Evolutionary conservation across 2,113 vertebrate genomes (phyloP), one percentile per base, ranked within the genome.

Genomic region (Solea senegalensis): DNA sequence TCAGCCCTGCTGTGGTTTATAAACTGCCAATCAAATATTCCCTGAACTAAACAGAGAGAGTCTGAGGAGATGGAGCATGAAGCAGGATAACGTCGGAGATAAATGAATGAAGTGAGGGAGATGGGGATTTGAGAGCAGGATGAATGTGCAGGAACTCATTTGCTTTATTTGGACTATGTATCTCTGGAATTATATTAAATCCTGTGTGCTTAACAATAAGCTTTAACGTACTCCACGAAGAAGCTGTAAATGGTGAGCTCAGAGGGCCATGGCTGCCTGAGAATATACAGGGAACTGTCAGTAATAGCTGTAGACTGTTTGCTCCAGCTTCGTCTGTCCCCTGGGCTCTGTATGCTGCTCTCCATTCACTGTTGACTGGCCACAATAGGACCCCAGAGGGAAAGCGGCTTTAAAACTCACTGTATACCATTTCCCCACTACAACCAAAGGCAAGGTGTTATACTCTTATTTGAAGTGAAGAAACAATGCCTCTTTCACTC

Each of bases 11-110:
- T 69, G 75, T 5, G 40, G 68, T 27, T 75, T 84, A 76, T 21
- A 80, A 59, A 58, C 76, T 71, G 85, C 65, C 87, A 85, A 84
- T 88, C 78, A 83, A 76, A 78, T 57, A 72, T 58, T 69, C 28
- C 61, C 78, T 52, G 67, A 71, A 80, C 69, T 60, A 65, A 75
- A 86, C 46, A 64, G 46, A 72, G 14, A 65, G 16, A 46, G 72
- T 62, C 75, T 59, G 55, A 60, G 73, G 55, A 60, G 73, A 73
- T 55, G 49, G 49, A 45, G 13, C 74, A 65, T 27, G 64, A 65
- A 82, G 58, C 49, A 72, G 1, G 44, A 74, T 70, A 56, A 78
- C 27, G 49, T 15, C 2, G 53, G 39, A 70, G 69, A 86, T 82
- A 74, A 74, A 28, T 68, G 61, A 83, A 78, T 81, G 75, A 65